Evolutionary conservation across 2,113 vertebrate species (phyloP), one percentile per base, ranked within the genome.

Genomic region (Urocynchramus pylzowi): DNA sequence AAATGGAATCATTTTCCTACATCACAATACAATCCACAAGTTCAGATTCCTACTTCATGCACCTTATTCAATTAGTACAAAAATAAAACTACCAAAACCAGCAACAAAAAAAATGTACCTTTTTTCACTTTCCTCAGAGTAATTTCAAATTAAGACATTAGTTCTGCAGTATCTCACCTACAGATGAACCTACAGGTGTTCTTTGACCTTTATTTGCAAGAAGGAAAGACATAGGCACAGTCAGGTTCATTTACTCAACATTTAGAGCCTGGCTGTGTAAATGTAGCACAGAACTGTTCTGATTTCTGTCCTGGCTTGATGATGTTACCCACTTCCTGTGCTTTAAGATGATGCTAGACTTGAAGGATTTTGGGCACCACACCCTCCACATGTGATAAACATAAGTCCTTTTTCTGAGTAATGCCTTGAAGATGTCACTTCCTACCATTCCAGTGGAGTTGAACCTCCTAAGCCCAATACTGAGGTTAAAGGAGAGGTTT

Each of bases 271-370:
- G 31, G 10, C 7, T 73, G 15, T 5, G 2, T 33, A n/a, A n/a
- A 42, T 0, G 0, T 9, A 39, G 15, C 31, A 31, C 2, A 56
- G 16, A 12, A 14, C 5, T n/a, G 17, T 39, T 59, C 44, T 57
- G 45, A 69, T 41, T 71, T 70, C 19, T 67, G 3, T 80, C 7
- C 16, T 50, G 12, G 10, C 7, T 67, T 83, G 4, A 63, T 76
- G 37, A 20, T 35, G 7, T 33, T 56, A 50, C 13, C 3, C 10
- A 20, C 12, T 53, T 53, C 28, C 24, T 57, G 8, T 53, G 19
- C 39, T 82, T 74, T 74, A 70, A 52, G 35, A 37, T 2, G 24
- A 16, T 28, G 11, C 39, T 73, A 60, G 8, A 39, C 4, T 4
- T 33, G 24, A 75, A 75, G 18, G 16, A 59, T 12, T 68, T 79